phyloP scores from a whole-genome alignment of 2,888 invertebrate genomes.

The Troides helena region DNA sequence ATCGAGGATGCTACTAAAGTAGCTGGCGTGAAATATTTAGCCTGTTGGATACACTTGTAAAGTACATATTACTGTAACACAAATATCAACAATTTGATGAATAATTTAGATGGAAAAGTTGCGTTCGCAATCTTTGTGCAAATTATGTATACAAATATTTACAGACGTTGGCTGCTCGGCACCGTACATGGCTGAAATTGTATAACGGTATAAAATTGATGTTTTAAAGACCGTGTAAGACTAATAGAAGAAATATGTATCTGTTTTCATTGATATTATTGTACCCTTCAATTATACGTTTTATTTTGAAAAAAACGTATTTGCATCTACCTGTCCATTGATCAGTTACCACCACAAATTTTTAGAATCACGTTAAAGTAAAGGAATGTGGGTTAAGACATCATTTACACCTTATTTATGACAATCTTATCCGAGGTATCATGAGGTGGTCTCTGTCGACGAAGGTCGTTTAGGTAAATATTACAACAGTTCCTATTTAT shows the following conservation, averaged over 20 bases:
- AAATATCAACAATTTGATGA: constrained; percentile 4
- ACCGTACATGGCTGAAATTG: constrained; percentile 14
- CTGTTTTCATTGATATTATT: constrained; percentile 12
- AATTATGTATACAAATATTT: constrained; percentile 25
- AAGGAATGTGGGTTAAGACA: too few species aligned
- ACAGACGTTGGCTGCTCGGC: constrained; percentile 1
- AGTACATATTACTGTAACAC: constrained; percentile 10
- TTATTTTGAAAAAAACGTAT: background rate
- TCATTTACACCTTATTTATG: too few species aligned
- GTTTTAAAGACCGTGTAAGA: constrained; percentile 1
- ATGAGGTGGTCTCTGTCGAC: too few species aligned
- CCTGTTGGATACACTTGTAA: constrained; percentile 4
- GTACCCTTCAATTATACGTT: background rate
- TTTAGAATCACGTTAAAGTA: background rate
- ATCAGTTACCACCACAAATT: background rate
- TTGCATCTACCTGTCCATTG: constrained; percentile 9
- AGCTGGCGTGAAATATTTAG: constrained; percentile 17
- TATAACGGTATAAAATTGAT: constrained; percentile 19
- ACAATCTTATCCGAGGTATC: too few species aligned
- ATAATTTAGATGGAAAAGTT: constrained; percentile 14
- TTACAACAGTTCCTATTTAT: too few species aligned
- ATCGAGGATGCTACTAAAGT: constrained; percentile 29
- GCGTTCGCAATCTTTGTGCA: constrained; percentile 9
- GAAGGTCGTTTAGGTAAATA: too few species aligned
- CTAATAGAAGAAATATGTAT: constrained; percentile 9